Evolutionary conservation across 2,797 vertebrate genomes (phyloP).

Genomic region (Rousettus madagascariensis): DNA sequence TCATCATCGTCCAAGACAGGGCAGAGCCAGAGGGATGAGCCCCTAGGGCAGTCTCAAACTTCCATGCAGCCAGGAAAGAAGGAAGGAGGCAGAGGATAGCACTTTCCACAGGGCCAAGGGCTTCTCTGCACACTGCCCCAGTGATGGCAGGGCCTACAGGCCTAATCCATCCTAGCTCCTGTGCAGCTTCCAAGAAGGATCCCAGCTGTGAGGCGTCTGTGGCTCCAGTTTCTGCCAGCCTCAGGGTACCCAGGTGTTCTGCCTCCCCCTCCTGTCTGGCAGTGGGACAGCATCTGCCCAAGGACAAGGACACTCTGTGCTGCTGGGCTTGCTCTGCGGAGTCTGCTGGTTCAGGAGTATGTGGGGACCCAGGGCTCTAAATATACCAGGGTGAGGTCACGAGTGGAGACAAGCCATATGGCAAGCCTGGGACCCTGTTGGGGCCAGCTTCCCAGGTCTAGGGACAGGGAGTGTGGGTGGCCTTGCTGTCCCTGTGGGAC

Average conservation of each 20-base stretch:
- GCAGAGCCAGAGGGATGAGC: neutral
- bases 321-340: neutral
- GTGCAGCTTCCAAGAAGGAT: neutral
- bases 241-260: constrained; percentile 42
- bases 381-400: constrained; percentile 60
- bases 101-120: neutral
- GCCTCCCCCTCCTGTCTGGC: neutral
- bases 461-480: neutral
- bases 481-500: neutral
- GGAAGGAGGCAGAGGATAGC: neutral
- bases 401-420: constrained; percentile 26
- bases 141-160: neutral
- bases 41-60: neutral
- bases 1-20: neutral
- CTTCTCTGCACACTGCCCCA: neutral
- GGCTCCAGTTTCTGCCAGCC: neutral
- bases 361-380: constrained; percentile 50
- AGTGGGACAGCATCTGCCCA: neutral
- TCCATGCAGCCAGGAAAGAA: neutral
- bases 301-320: constrained; percentile 70
- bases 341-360: constrained; percentile 51
- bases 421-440: neutral
- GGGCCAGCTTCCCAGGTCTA: neutral
- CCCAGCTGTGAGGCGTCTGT: neutral
- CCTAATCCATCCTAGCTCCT: neutral